Percentiles rank a stretch among this genome's conserved stretches.
Evolutionary conservation across 2,113 vertebrate species (phyloP).

Genomic region (Origma solitaria): DNA sequence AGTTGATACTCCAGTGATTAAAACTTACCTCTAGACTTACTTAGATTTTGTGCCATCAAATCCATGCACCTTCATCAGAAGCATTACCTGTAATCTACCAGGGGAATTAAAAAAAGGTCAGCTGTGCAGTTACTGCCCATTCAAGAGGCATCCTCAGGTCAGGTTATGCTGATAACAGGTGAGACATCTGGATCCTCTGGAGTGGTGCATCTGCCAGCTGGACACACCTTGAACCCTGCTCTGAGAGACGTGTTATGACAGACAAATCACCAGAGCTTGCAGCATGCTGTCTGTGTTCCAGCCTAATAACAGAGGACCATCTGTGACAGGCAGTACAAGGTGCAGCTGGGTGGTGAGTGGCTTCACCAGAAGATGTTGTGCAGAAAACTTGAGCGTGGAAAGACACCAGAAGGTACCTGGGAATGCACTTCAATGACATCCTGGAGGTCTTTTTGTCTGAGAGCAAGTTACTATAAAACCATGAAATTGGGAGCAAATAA

Average conservation of each 20-base stretch:
- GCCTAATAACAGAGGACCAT: neutral
- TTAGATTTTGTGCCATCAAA: neutral
- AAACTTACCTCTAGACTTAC: neutral
- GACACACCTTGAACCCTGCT: neutral
- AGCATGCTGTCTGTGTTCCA: neutral
- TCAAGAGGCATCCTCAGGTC: neutral
- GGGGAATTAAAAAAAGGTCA: neutral
- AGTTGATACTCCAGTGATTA: neutral
- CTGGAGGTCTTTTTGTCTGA: neutral
- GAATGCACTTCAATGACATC: neutral
- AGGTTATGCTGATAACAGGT: neutral
- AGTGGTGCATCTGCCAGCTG: neutral
- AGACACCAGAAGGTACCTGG: neutral
- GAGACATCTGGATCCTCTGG: neutral
- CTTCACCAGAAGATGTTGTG: neutral
- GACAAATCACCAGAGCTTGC: neutral
- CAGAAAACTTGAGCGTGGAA: neutral
- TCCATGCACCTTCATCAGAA: neutral
- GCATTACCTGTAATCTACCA: neutral
- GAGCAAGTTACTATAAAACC: neutral
- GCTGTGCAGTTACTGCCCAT: no score
- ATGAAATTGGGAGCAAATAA: neutral
- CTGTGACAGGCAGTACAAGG: neutral
- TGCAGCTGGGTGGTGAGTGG: neutral
- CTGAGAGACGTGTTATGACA: neutral